These are phyloP conservation scores for Lasius fuliginosus DNA, from an alignment of 2,888 invertebrate genomes.

Conservation along the genomic window DNA sequence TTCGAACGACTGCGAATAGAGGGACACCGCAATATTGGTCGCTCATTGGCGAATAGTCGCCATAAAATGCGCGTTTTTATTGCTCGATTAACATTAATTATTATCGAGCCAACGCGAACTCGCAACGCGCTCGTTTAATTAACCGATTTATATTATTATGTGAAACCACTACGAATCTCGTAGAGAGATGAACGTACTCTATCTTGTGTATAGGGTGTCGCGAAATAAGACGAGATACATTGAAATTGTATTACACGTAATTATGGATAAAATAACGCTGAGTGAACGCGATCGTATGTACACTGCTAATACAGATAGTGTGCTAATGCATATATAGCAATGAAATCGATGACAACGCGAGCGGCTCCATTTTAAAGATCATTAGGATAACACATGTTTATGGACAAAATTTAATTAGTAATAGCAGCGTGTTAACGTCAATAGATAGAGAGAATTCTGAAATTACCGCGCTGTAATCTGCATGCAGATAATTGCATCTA, in stretches of 20 bases:
- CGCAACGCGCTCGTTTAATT: slow-evolving; percentile 61
- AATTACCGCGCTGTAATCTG: background rate
- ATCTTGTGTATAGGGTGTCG: slow-evolving; percentile 10
- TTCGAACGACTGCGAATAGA: background rate
- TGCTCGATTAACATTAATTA: slow-evolving; percentile 69
- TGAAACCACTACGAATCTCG: slow-evolving; percentile 12
- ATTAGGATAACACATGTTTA: slow-evolving; percentile 8
- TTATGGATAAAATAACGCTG: background rate
- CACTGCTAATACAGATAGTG: background rate
- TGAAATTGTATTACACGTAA: background rate
- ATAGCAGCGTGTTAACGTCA: background rate
- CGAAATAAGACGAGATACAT: background rate
- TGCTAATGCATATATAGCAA: background rate
- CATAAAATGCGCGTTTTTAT: slow-evolving; percentile 67
- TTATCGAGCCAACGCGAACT: slow-evolving; percentile 49
- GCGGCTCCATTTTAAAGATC: background rate
- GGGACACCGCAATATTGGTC: background rate
- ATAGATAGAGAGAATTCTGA: background rate
- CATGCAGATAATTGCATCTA: background rate
- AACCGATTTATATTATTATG: slow-evolving; percentile 64
- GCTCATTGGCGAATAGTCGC: background rate
- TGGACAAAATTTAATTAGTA: slow-evolving; percentile 26
- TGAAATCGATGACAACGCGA: background rate
- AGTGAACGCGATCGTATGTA: background rate
- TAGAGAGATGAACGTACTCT: background rate